These are phyloP conservation scores for Yponomeuta malinellus DNA, from an alignment of 2,888 invertebrate genomes.

Conservation along the genomic window DNA sequence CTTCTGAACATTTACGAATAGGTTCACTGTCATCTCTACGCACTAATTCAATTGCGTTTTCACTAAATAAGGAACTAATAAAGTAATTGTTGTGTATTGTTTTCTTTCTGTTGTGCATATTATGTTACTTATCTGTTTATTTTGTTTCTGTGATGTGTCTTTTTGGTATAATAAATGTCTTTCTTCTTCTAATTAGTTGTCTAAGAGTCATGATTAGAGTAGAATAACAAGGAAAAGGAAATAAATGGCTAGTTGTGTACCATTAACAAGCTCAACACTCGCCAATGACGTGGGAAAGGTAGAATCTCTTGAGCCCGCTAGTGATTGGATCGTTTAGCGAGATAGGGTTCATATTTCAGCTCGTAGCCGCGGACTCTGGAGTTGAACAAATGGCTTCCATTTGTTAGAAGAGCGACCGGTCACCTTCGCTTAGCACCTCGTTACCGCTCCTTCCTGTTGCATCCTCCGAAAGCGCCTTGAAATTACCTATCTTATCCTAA, in stretches of 20 bases:
- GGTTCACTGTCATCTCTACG: no score
- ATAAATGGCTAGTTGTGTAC: neutral
- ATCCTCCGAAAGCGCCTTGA: neutral
- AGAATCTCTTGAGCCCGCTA: conserved; percentile 58
- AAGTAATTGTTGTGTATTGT: neutral
- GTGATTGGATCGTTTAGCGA: conserved; percentile 68
- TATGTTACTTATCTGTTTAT: no score
- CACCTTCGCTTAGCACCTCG: conserved; percentile 26
- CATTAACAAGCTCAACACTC: neutral
- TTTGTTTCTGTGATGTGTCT: no score
- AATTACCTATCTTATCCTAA: neutral
- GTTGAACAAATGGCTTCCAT: conserved; percentile 57
- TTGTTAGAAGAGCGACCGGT: conserved; percentile 39
- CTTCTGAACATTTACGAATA: neutral
- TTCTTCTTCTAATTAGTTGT: no score
- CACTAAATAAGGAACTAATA: no score
- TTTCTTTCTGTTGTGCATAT: neutral
- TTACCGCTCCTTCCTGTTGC: conserved; percentile 23
- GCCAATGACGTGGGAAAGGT: conserved; percentile 34
- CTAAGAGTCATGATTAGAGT: no score
- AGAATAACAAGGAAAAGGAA: no score
- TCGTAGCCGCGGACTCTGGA: conserved; percentile 49
- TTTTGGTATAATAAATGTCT: no score
- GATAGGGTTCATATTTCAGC: conserved; percentile 68
- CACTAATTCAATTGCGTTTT: no score